A percentile compares a stretch with the other conserved stretches of the same genome.
Conservation (phyloP, 2,113 vertebrate species). For the Orcinus orca region DNA sequence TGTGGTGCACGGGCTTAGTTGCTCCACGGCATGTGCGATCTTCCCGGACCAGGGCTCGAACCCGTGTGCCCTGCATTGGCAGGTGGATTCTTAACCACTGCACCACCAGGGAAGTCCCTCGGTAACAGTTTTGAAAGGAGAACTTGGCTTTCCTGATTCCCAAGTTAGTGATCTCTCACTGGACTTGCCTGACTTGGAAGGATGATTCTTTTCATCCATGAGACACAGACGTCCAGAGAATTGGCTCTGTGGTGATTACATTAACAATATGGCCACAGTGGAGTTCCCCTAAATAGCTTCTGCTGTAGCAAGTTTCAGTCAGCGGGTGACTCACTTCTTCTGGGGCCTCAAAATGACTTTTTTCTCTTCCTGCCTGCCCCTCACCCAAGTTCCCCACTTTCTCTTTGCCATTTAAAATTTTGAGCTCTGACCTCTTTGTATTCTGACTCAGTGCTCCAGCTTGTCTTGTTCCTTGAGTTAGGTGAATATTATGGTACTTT, state of each 20-base stretch:
- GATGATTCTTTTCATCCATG: slow-evolving; percentile 5
- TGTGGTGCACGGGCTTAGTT: too few relatives aligned
- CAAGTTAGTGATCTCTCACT: background rate
- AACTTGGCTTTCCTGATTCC: slow-evolving; percentile 9
- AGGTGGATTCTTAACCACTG: too few relatives aligned
- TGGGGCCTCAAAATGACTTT: slow-evolving; percentile 33
- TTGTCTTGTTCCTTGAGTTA: slow-evolving; percentile 42
- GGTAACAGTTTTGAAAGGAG: slow-evolving; percentile 1
- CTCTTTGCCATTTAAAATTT: background rate
- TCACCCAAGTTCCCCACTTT: slow-evolving; percentile 32
- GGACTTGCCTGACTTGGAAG: slow-evolving; percentile 12
- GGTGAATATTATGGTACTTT: slow-evolving; percentile 41
- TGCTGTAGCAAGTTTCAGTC: slow-evolving; percentile 25
- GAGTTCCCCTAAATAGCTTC: slow-evolving; percentile 63
- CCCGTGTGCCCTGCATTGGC: too few relatives aligned
- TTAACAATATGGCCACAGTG: slow-evolving; percentile 14
- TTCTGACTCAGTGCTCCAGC: slow-evolving; percentile 26
- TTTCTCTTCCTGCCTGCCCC: background rate
- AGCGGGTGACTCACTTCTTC: slow-evolving; percentile 62
- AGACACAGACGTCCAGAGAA: slow-evolving; percentile 40
- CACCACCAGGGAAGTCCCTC: background rate
- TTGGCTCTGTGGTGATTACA: background rate
- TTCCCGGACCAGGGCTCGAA: too few relatives aligned
- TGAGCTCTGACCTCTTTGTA: slow-evolving; percentile 35
- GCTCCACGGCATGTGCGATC: too few relatives aligned